Base-by-base conservation (phyloP, 2,888 invertebrate species). In the Pharmacophagus antenor region DNA sequence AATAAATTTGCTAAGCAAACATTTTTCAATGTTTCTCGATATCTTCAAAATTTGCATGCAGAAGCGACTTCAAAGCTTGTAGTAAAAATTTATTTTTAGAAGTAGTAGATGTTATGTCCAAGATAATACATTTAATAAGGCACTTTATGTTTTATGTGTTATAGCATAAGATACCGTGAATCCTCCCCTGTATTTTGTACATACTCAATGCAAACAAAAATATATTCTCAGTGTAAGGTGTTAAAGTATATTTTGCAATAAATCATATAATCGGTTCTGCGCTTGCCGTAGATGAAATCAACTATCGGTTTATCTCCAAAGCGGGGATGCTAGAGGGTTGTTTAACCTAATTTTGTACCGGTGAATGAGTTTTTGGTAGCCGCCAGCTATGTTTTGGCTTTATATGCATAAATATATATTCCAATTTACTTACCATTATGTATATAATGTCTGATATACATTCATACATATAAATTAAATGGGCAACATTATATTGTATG, bases 321-420 rank as follows among this genome's bases (percentile, higher is more conserved):
- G 79, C 82, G 80, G 70, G 70, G 77, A 73, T 68, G 63, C 73
- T 65, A 69, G 70, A 79, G 87, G 86, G 83, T 78, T 77, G 77
- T 77, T 78, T 88, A 89, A 90, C 74, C 65, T 70, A 75, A 89
- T 90, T 89, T 85, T 76, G 81, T 82, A 84, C 85, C 84, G 87
- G 85, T 88, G 89, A 85, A 90, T 89, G 89, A 87, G 88, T 88
- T 89, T 70, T 90, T 89, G 83, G 89, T 86, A 89, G 88, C 89
- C 88, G 87, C 85, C 76, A 87, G 90, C 87, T 68, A 88, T 88
- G 68, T 82, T 79, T 74, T 65, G 63, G 63, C 71, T 67, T 64
- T 51, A 63, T 56, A 63, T 62, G 49, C 56, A 57, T 55, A 63
- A 48, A 58, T 65, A 56, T 49, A 59, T 37, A 58, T 61, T 52